phyloP scores from a whole-genome alignment of 1,140 invertebrate species.

The Bursaphelenchus mucronatus region DNA sequence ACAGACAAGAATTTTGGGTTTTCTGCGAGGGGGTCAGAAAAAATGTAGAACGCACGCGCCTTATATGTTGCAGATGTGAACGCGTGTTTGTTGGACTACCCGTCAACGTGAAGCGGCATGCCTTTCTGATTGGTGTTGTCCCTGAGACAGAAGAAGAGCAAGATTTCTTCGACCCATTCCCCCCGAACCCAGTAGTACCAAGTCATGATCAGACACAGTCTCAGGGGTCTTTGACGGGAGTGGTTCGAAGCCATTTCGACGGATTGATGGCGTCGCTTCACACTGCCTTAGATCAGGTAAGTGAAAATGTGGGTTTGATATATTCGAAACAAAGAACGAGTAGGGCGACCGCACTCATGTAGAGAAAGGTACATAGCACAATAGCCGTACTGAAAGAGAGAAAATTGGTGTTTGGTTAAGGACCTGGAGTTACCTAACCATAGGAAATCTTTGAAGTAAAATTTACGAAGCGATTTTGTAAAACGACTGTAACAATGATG shows the following conservation, averaged over 20 bases:
- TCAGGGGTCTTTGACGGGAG: not conserved
- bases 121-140: slow-evolving; percentile 24
- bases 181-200: not conserved
- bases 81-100: slow-evolving; percentile 35
- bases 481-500: too few species aligned
- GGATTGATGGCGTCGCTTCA: not conserved
- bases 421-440: too few species aligned
- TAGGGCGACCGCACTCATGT: slow-evolving; percentile 3
- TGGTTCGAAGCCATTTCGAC: not conserved
- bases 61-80: slow-evolving; percentile 32
- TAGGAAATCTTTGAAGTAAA: too few species aligned
- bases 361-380: not conserved
- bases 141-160: slow-evolving; percentile 2
- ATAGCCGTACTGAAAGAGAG: too few species aligned
- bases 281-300: slow-evolving; percentile 8
- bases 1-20: too few species aligned
- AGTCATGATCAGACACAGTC: not conserved
- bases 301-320: slow-evolving; percentile 14
- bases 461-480: too few species aligned
- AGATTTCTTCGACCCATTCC: slow-evolving; percentile 8
- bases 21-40: too few species aligned
- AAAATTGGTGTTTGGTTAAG: too few species aligned
- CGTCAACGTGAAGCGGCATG: slow-evolving; percentile 33
- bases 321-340: slow-evolving; percentile 16
- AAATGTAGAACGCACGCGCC: slow-evolving; percentile 16